Percentiles rank a stretch among this genome's conserved stretches.
phyloP scores from a whole-genome alignment of 2,888 invertebrate genomes.

The Ennomos quercinarius region DNA sequence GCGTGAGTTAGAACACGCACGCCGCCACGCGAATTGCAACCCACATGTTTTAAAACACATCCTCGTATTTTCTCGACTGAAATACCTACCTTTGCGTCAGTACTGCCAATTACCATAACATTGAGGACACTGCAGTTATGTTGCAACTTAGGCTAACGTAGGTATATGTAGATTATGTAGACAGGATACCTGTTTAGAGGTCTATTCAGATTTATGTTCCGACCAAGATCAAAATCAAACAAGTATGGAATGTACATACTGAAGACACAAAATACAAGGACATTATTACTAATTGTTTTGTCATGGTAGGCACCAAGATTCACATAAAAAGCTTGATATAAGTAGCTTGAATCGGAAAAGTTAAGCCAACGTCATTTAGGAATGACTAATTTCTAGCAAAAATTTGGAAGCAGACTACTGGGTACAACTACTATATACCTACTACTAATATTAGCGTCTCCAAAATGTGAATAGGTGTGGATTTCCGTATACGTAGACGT shows the following conservation, averaged over 20 bases:
- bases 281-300: not conserved
- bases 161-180: not conserved
- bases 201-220: slow-evolving; percentile 20
- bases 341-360: too few relatives aligned
- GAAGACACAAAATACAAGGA: slow-evolving; percentile 14
- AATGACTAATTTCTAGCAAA: too few relatives aligned
- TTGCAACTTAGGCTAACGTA: slow-evolving; percentile 8
- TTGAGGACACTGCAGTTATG: slow-evolving; percentile 24
- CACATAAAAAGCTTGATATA: too few relatives aligned
- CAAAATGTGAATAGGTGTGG: slow-evolving; percentile 19
- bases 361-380: too few relatives aligned
- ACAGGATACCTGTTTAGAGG: slow-evolving; percentile 1
- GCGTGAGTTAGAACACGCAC: slow-evolving; percentile 36
- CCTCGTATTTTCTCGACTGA: slow-evolving; percentile 20
- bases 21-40: slow-evolving; percentile 16
- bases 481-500: slow-evolving; percentile 23
- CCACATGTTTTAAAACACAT: slow-evolving; percentile 37
- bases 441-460: too few relatives aligned
- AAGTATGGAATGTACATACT: slow-evolving; percentile 10
- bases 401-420: too few relatives aligned
- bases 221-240: slow-evolving; percentile 7
- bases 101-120: slow-evolving; percentile 28
- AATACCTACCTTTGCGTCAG: slow-evolving; percentile 20
- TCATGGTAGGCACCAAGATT: too few relatives aligned
- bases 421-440: too few relatives aligned